Evolutionary conservation across 1,140 invertebrate genomes (phyloP).

Genomic region (Odontomachus brunneus): DNA sequence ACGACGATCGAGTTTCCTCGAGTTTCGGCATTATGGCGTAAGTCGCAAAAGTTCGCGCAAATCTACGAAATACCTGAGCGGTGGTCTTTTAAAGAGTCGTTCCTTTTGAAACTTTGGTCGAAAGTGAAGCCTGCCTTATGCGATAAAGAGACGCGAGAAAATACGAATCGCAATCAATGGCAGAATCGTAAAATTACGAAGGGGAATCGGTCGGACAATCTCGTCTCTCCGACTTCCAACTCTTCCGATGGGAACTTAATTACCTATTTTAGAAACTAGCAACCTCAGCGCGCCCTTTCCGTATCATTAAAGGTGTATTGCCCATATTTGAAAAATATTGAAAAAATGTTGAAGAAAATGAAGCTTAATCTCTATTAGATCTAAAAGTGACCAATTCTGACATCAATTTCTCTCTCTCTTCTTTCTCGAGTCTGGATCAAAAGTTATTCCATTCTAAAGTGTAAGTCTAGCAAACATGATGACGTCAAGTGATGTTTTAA

Average conservation of each 20-base stretch:
- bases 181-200: constrained; percentile 21
- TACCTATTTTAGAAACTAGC: no score
- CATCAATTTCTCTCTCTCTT: no score
- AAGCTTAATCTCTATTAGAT: no score
- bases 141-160: constrained; percentile 47
- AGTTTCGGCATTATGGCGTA: neutral
- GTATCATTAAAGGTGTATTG: no score
- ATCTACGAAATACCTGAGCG: constrained; percentile 36
- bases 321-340: no score
- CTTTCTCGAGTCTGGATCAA: no score
- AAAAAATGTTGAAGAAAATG: no score
- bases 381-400: no score
- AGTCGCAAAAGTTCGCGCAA: constrained; percentile 42
- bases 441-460: no score
- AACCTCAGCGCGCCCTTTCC: no score
- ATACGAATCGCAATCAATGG: neutral
- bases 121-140: constrained; percentile 47
- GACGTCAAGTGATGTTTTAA: no score
- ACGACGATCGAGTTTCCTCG: constrained; percentile 29
- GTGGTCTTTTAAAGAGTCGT: constrained; percentile 30
- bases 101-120: constrained; percentile 53
- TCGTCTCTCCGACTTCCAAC: neutral
- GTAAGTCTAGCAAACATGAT: no score
- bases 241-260: neutral
- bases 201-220: neutral